phyloP scores from a whole-genome alignment of 2,113 vertebrate genomes.

The Cyanoderma ruficeps region DNA sequence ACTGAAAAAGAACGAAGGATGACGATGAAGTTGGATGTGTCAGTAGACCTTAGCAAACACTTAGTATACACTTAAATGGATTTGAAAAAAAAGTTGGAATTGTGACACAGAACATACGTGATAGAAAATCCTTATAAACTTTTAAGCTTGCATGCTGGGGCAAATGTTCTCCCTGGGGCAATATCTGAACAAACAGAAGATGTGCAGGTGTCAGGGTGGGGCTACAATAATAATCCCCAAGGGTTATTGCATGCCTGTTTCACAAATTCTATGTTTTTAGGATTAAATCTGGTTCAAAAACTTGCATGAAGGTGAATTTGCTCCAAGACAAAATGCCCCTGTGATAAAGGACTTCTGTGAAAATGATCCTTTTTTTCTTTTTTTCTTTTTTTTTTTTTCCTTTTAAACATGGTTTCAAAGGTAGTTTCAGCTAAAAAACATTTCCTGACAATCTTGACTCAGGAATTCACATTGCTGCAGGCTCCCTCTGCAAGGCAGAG shows the following conservation, averaged over 20 bases:
- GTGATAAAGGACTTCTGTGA: not conserved
- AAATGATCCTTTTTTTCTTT: not conserved
- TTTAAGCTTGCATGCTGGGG: not conserved
- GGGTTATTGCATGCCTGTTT: not conserved
- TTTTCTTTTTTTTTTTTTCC: not conserved
- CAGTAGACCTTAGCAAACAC: not conserved
- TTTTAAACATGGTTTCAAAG: not conserved
- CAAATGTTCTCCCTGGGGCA: not conserved
- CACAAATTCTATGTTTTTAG: not conserved
- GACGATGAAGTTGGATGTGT: not conserved
- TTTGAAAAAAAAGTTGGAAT: not conserved
- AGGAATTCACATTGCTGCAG: slow-evolving; percentile 27
- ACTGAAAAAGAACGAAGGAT: not conserved
- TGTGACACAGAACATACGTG: not conserved
- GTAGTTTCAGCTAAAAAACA: not conserved
- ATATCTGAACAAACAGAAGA: not conserved
- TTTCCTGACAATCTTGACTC: slow-evolving; percentile 15
- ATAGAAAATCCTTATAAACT: slow-evolving; percentile 19
- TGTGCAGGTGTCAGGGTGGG: slow-evolving; percentile 22
- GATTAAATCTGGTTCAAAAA: not conserved
- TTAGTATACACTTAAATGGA: not conserved
- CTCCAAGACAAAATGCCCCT: not conserved
- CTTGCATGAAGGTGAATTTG: not conserved
- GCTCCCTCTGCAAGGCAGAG: not conserved
- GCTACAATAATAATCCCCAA: not conserved